Percentiles rank a stretch among this genome's conserved stretches.
phyloP scores from a whole-genome alignment of 2,888 invertebrate genomes.

The Pomacea canaliculata region DNA sequence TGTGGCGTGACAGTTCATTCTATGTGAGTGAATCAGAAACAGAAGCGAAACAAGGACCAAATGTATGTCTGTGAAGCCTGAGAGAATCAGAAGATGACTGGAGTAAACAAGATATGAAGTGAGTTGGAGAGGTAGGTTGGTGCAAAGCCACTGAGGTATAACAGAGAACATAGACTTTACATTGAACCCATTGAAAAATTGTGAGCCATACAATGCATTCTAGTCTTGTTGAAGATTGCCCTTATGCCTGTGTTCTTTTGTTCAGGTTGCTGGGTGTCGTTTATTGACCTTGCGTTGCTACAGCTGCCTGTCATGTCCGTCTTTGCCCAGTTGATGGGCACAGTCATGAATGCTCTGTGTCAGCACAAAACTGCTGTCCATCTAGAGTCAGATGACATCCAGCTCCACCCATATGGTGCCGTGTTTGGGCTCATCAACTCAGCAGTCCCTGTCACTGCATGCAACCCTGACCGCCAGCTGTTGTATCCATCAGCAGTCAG shows the following conservation, averaged over 20 bases:
- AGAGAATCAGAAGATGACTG: too few relatives aligned
- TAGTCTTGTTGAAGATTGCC: too few relatives aligned
- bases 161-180: too few relatives aligned
- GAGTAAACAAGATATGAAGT: too few relatives aligned
- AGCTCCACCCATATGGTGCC: constrained; percentile 52
- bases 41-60: too few relatives aligned
- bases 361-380: constrained; percentile 57
- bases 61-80: too few relatives aligned
- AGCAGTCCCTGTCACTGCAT: constrained; percentile 47
- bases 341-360: constrained; percentile 58
- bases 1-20: too few relatives aligned
- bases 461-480: constrained; percentile 60
- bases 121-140: too few relatives aligned
- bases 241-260: not conserved
- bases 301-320: constrained; percentile 58
- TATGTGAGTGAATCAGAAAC: too few relatives aligned
- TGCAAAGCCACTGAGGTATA: too few relatives aligned
- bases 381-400: constrained; percentile 59
- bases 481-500: constrained; percentile 57
- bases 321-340: constrained; percentile 59
- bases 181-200: too few relatives aligned
- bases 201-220: too few relatives aligned
- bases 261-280: constrained; percentile 64
- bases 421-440: constrained; percentile 62
- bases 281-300: constrained; percentile 60